Conservation (phyloP, 1,140 invertebrate species). For the Geopemphigus sp. region DNA sequence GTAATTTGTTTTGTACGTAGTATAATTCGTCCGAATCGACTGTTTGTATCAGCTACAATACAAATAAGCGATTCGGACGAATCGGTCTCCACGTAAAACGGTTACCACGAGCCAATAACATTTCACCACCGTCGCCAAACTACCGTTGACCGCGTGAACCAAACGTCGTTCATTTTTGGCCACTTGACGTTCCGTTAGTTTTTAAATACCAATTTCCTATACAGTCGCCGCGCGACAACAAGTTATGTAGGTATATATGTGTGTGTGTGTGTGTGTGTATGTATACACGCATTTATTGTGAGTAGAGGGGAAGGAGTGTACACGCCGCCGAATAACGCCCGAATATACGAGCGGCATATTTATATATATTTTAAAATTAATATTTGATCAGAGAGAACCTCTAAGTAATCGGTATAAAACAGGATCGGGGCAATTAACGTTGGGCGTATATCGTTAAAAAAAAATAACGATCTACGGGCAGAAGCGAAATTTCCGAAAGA, state of each 20-base stretch:
- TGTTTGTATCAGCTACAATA: too few species aligned
- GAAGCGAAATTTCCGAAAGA: conserved; percentile 41
- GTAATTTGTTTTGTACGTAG: too few species aligned
- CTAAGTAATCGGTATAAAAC: conserved; percentile 40
- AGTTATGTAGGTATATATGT: not conserved
- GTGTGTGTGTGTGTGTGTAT: not conserved
- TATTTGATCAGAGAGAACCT: conserved; percentile 45
- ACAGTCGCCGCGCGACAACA: not conserved
- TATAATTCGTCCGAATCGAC: too few species aligned
- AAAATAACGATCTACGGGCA: conserved; percentile 43
- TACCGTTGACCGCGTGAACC: too few species aligned
- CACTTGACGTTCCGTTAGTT: conserved; percentile 21
- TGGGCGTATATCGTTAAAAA: conserved; percentile 47
- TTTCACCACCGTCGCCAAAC: too few species aligned
- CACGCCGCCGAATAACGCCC: too few species aligned
- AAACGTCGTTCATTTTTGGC: conserved; percentile 33
- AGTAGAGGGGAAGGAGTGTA: not conserved
- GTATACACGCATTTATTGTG: not conserved
- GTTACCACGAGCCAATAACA: not conserved
- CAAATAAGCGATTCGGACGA: conserved; percentile 16
- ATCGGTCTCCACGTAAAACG: conserved; percentile 19
- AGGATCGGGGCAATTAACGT: conserved; percentile 45
- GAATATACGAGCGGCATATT: not conserved
- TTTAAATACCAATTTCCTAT: conserved; percentile 39
- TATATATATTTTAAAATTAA: conserved; percentile 39